A percentile compares a stretch with the other conserved stretches of the same genome.
These are phyloP conservation scores for Romanogobio albipinnatus DNA, from an alignment of 2,113 vertebrate species.

Conservation along the genomic window DNA sequence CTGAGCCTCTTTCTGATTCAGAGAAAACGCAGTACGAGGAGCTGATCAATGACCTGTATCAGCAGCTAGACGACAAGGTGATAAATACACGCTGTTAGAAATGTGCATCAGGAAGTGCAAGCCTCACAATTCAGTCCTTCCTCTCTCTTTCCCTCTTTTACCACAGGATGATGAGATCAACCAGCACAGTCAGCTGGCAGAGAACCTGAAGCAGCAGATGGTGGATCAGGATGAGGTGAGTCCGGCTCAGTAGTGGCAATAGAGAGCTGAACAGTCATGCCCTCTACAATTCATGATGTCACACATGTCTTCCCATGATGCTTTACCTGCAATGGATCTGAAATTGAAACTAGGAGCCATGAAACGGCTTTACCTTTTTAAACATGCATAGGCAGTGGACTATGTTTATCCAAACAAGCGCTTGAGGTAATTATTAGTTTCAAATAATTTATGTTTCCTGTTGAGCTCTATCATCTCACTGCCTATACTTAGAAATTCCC, in stretches of 20 bases:
- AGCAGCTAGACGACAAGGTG: constrained; percentile 96
- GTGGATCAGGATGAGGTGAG: constrained; percentile 93
- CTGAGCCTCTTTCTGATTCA: constrained; percentile 75
- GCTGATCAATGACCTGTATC: constrained; percentile 88
- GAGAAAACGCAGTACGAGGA: constrained; percentile 91
- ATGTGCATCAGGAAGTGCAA: constrained; percentile 9
- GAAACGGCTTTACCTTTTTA: not conserved
- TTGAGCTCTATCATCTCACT: not conserved
- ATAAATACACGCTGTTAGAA: constrained; percentile 27
- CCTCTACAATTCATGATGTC: not conserved
- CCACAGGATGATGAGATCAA: constrained; percentile 96
- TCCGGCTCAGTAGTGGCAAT: not conserved
- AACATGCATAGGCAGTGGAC: not conserved
- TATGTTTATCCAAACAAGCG: not conserved
- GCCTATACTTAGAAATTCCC: constrained; percentile 3
- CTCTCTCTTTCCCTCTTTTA: constrained; percentile 16
- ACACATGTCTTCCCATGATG: not conserved
- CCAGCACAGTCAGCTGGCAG: constrained; percentile 91
- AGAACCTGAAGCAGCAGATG: constrained; percentile 93
- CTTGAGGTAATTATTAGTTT: not conserved
- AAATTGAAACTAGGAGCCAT: not conserved
- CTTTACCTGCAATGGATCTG: not conserved
- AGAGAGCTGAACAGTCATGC: not conserved
- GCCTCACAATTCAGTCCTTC: constrained; percentile 9
- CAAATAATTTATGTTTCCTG: not conserved